Conservation (phyloP, 2,888 invertebrate species). For the Ennomos quercinarius region DNA sequence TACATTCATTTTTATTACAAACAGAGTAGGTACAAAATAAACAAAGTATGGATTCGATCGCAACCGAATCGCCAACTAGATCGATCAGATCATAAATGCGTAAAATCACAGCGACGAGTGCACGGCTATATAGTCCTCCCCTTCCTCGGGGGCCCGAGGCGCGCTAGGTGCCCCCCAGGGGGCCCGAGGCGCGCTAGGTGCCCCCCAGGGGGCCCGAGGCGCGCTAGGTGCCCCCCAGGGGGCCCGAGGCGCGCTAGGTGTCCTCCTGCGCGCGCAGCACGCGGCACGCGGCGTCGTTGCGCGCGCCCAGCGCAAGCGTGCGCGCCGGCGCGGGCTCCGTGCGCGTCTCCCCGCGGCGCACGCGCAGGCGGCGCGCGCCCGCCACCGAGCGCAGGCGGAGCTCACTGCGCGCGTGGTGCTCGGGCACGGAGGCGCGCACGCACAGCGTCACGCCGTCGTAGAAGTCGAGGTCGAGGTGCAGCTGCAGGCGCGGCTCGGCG, state of each 20-base stretch:
- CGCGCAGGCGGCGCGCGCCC: conserved; percentile 56
- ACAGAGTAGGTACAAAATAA: no score
- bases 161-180: no score
- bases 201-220: no score
- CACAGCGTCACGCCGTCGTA: conserved; percentile 64
- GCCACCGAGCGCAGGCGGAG: conserved; percentile 27
- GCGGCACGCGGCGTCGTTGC: conserved; percentile 62
- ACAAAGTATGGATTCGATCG: no score
- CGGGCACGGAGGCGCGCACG: conserved; percentile 56
- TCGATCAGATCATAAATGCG: no score
- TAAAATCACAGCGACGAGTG: no score
- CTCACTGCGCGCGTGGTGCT: conserved; percentile 33
- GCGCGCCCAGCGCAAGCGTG: conserved; percentile 58
- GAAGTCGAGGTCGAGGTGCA: conserved; percentile 68
- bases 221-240: conserved; percentile 33
- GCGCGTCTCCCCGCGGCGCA: conserved; percentile 32
- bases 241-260: conserved; percentile 6
- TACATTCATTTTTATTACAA: no score
- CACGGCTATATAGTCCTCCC: no score
- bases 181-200: no score
- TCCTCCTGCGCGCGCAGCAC: conserved; percentile 49
- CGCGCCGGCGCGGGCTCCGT: conserved; percentile 40
- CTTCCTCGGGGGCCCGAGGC: no score
- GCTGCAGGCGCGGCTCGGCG: conserved; percentile 48
- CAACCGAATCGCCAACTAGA: no score